Percentiles rank a stretch among this genome's conserved stretches.
phyloP scores from a whole-genome alignment of 2,113 vertebrate genomes.

The Otocyon megalotis region DNA sequence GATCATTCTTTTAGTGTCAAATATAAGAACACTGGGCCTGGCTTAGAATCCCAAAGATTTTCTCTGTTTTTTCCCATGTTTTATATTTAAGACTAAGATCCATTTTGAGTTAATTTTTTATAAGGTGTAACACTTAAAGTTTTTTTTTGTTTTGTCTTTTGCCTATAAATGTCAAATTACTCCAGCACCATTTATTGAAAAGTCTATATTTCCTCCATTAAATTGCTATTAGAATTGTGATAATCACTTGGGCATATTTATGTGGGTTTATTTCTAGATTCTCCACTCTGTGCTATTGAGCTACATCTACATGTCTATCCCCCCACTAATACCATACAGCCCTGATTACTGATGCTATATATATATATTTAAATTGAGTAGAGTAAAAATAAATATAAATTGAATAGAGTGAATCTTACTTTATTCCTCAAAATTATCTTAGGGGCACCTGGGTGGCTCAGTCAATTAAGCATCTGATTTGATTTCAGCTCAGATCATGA shows the following conservation, averaged over 20 bases:
- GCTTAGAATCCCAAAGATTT: background rate
- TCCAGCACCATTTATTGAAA: background rate
- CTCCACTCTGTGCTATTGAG: background rate
- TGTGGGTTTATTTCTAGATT: background rate
- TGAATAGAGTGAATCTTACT: background rate
- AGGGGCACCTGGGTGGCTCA: background rate
- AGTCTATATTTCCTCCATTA: background rate
- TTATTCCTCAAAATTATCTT: background rate
- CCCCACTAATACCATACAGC: too few relatives aligned
- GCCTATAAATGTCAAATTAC: background rate
- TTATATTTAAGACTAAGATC: background rate
- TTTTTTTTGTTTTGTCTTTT: background rate
- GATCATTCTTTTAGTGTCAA: background rate
- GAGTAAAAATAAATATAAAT: background rate
- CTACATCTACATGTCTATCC: background rate
- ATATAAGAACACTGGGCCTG: background rate
- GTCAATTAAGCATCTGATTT: background rate
- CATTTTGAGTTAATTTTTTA: background rate
- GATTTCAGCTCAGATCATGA: background rate
- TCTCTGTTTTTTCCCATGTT: background rate
- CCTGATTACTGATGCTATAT: background rate
- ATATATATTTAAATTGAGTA: background rate
- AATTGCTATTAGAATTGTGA: background rate
- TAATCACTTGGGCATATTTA: background rate
- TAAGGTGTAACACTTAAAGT: background rate